phyloP scores from a whole-genome alignment of 2,888 invertebrate genomes.

The Carcina quercana region DNA sequence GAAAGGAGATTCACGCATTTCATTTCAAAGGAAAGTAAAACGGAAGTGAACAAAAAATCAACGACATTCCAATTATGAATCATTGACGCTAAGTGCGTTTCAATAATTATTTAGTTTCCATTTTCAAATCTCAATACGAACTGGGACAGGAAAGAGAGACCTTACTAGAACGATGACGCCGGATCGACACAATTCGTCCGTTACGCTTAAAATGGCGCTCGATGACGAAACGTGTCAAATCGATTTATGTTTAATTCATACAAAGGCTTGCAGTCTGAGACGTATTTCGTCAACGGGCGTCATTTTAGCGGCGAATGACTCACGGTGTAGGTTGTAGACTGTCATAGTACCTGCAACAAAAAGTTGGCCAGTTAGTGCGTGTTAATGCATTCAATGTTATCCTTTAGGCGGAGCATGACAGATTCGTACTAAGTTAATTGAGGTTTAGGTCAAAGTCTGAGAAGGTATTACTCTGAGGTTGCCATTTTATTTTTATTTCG shows the following conservation, averaged over 20 bases:
- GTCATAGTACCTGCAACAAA: constrained; percentile 67
- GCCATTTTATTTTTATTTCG: too few relatives aligned
- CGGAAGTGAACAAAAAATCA: too few relatives aligned
- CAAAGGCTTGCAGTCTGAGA: not conserved
- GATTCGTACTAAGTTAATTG: too few relatives aligned
- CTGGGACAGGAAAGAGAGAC: constrained; percentile 30
- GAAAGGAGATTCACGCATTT: too few relatives aligned
- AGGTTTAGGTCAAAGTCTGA: too few relatives aligned
- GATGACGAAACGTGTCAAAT: constrained; percentile 26
- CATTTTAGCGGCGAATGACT: constrained; percentile 52
- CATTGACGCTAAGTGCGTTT: too few relatives aligned
- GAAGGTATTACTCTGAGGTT: too few relatives aligned
- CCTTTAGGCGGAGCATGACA: too few relatives aligned
- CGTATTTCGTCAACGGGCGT: constrained; percentile 38
- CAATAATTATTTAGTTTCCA: too few relatives aligned
- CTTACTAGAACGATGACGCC: constrained; percentile 28
- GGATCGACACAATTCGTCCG: constrained; percentile 21
- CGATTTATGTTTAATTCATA: constrained; percentile 1
- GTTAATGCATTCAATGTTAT: constrained; percentile 3
- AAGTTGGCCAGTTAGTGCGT: constrained; percentile 32
- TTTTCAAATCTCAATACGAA: too few relatives aligned
- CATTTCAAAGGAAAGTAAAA: too few relatives aligned
- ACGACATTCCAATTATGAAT: too few relatives aligned
- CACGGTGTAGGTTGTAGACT: constrained; percentile 57
- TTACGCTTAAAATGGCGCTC: constrained; percentile 26